Base-by-base conservation (phyloP, 1,140 invertebrate species). In the Tyrophagus putrescentiae region DNA sequence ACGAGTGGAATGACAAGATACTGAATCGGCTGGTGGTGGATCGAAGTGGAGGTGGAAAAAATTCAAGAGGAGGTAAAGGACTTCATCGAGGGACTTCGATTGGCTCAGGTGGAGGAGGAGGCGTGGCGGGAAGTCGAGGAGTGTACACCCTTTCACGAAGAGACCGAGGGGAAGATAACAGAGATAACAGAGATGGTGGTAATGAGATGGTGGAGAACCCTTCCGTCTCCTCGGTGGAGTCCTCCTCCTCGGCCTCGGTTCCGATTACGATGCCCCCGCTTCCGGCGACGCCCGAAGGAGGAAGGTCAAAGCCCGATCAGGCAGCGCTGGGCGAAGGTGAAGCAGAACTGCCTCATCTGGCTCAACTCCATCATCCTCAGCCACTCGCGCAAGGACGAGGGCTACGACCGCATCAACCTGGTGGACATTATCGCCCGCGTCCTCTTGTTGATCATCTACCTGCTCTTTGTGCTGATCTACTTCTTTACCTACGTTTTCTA, bases 1-100 rank as follows among this genome's bases (percentile, higher is more conserved):
- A 54, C 25, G 39, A 54, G 27, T 54, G 52, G 52, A 54, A 54
- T 25, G 52, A 54, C 11, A 54, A 54, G 39, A 54, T 54, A 27
- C 13, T 54, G 13, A 27, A 54, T 54, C 52, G 52, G 3, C 39
- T 54, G 25, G 27, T 54, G 1, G 31, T 16, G 3, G 1, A 31
- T n/a, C n/a, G 25, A 13, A 9, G 27, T 54, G 2, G 39, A 34
- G 13, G n/a, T n/a, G n/a, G n/a, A n/a, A n/a, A n/a, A n/a, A n/a
- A n/a, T n/a, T n/a, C n/a, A n/a, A n/a, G n/a, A n/a, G n/a, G n/a
- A n/a, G n/a, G n/a, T n/a, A n/a, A n/a, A n/a, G n/a, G n/a, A n/a
- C n/a, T n/a, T n/a, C n/a, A n/a, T n/a, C n/a, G n/a, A n/a, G n/a
- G n/a, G n/a, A n/a, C n/a, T n/a, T n/a, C n/a, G n/a, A n/a, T n/a